Conservation (phyloP, 2,113 vertebrate species). For the Haemorhous mexicanus region DNA sequence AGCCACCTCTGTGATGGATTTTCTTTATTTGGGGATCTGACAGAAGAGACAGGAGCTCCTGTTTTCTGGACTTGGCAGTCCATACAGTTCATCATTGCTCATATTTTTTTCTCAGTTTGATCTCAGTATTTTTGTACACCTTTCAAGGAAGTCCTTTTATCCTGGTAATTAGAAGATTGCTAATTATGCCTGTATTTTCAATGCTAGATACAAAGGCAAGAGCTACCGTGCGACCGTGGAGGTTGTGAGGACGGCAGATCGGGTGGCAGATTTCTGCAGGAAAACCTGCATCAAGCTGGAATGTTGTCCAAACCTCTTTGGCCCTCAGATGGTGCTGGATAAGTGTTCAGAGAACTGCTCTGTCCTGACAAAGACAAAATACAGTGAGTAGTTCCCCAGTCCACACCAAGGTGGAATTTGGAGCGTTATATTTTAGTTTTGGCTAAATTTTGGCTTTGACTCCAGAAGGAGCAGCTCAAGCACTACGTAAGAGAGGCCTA, state of each 20-base stretch:
- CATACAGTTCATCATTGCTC: not conserved
- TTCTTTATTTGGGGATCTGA: not conserved
- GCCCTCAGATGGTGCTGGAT: constrained; percentile 93
- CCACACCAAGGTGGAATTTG: not conserved
- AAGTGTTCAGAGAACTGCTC: constrained; percentile 97
- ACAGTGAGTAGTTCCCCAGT: constrained; percentile 81
- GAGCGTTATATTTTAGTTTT: not conserved
- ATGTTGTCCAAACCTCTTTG: constrained; percentile 96
- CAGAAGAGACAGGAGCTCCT: not conserved
- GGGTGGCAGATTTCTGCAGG: constrained; percentile 94
- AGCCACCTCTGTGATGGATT: not conserved
- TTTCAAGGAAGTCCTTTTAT: not conserved
- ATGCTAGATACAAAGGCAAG: constrained; percentile 92
- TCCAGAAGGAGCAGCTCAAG: not conserved
- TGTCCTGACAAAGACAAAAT: constrained; percentile 97
- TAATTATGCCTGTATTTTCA: not conserved
- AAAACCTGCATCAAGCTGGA: constrained; percentile 95
- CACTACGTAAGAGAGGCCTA: not conserved
- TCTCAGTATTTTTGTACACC: not conserved
- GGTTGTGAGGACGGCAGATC: constrained; percentile 91
- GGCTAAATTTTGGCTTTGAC: not conserved
- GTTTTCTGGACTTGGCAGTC: not conserved
- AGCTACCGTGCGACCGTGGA: constrained; percentile 96
- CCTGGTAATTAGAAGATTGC: not conserved
- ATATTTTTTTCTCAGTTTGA: not conserved